A percentile compares a stretch with the other conserved stretches of the same genome.
Evolutionary conservation across 2,113 vertebrate species (phyloP).

Genomic region (Daubentonia madagascariensis): DNA sequence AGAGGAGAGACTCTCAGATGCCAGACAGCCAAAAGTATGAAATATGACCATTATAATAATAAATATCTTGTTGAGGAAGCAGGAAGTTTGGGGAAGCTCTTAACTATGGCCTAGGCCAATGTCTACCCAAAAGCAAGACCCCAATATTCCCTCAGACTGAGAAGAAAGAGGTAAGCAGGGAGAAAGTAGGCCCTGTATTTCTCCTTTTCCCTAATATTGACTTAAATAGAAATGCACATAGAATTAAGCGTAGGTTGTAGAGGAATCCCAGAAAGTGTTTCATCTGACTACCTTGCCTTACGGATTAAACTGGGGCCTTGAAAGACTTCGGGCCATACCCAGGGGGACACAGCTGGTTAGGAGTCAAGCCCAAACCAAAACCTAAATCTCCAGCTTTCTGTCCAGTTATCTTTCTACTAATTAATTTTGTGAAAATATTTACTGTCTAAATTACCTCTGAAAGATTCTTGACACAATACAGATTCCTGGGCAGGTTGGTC

Average conservation of each 20-base stretch:
- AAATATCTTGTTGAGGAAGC: neutral
- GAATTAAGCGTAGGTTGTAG: neutral
- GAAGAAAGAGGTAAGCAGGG: neutral
- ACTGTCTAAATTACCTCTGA: neutral
- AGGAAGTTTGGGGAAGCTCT: too few species aligned
- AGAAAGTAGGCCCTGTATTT: neutral
- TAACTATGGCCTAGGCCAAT: fast-evolving
- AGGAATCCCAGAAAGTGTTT: neutral
- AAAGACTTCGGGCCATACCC: fast-evolving
- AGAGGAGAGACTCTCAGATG: neutral
- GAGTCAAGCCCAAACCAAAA: neutral
- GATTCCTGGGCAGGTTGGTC: neutral
- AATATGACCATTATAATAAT: fast-evolving
- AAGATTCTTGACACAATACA: neutral
- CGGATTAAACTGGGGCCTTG: neutral
- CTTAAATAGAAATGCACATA: neutral
- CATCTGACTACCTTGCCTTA: neutral
- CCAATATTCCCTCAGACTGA: fast-evolving
- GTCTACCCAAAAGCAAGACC: neutral
- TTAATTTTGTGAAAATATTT: neutral
- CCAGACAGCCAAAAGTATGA: fast-evolving
- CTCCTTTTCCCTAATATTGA: neutral
- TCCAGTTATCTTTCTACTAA: neutral
- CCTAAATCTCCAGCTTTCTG: neutral
- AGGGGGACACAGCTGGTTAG: neutral